Percentiles rank a stretch among this genome's conserved stretches.
phyloP scores from a whole-genome alignment of 2,797 vertebrate genomes.

The Molossus molossus region DNA sequence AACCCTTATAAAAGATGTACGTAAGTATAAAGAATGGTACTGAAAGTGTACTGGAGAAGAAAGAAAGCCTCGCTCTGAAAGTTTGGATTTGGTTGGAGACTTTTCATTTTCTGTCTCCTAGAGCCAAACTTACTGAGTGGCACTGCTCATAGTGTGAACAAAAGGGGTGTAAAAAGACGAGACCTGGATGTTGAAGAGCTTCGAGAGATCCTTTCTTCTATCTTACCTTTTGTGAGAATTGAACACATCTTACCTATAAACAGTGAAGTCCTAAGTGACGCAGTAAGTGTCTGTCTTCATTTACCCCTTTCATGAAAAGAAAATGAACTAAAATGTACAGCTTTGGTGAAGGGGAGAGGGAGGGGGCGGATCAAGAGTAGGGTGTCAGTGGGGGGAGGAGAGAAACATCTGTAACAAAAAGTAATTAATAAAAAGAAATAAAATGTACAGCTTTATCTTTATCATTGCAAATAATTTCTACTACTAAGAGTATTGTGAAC shows the following conservation, averaged over 20 bases:
- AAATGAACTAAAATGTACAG: neutral
- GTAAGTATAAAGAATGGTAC: neutral
- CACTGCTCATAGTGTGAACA: conserved; percentile 99
- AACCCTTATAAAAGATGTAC: conserved; percentile 47
- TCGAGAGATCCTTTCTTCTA: conserved; percentile 96
- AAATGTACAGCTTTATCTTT: neutral
- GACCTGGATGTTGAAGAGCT: conserved; percentile 98
- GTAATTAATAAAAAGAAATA: neutral
- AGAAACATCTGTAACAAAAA: too few relatives aligned
- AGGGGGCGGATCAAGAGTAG: too few relatives aligned
- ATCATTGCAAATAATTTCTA: conserved; percentile 38
- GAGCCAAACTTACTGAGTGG: conserved; percentile 99
- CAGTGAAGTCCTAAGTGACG: conserved; percentile 95
- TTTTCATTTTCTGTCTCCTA: conserved; percentile 84
- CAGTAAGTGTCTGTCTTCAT: conserved; percentile 90
- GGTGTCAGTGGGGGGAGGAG: too few relatives aligned
- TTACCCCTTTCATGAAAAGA: conserved; percentile 62
- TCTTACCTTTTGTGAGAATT: conserved; percentile 96
- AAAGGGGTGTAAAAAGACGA: conserved; percentile 97
- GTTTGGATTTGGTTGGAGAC: conserved; percentile 42
- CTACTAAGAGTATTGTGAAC: neutral
- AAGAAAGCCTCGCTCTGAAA: conserved; percentile 49
- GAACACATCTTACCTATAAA: conserved; percentile 98
- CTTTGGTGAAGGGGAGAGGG: neutral
- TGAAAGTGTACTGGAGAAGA: neutral